These are phyloP conservation scores for crab-eating macaque (Macaca fascicularis) DNA, from an alignment of 2,113 vertebrate genomes.

Conservation along the genomic window T2T-MFA8v1.1 NC_088376.1:24739001-24739500, in stretches of 20 bases:
- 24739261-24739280: neutral
- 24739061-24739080: neutral
- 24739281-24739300: neutral
- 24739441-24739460: neutral
- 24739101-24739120: neutral
- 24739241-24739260: neutral
- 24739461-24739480: conserved; percentile 3
- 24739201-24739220: conserved; percentile 59
- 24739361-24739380: neutral
- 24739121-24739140: fast-evolving
- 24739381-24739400: neutral
- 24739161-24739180: conserved; percentile 8
- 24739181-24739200: conserved; percentile 41
- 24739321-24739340: fast-evolving
- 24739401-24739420: neutral
- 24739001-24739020: neutral
- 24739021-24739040: neutral
- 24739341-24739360: neutral
- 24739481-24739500: neutral
- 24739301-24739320: neutral
- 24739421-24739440: neutral
- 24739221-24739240: conserved; percentile 48
- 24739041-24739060: neutral
- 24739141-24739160: neutral
- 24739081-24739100: neutral